Percentiles rank a stretch among this genome's conserved stretches.
Conservation (phyloP, 2,797 vertebrate species). For the Scolopax bukidnonensis region DNA sequence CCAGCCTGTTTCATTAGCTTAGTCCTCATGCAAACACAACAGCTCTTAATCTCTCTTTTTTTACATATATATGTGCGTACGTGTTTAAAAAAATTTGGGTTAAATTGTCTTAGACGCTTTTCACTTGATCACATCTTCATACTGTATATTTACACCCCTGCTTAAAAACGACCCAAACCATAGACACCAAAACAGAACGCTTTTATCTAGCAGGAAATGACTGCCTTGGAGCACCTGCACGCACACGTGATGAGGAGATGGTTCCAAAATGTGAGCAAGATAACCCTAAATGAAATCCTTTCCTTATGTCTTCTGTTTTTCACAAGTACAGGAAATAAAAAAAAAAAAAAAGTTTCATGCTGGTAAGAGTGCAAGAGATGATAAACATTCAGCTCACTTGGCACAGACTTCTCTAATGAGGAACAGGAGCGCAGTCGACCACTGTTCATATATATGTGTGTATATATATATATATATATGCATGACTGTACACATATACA, state of each 20-base stretch:
- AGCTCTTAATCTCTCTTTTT: background rate
- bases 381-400: background rate
- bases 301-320: background rate
- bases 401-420: background rate
- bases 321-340: background rate
- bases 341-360: background rate
- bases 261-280: conserved; percentile 18
- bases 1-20: background rate
- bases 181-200: background rate
- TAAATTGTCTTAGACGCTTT: background rate
- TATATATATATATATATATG: accelerated
- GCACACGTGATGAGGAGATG: background rate
- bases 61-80: background rate
- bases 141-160: background rate
- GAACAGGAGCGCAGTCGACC: background rate
- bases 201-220: conserved; percentile 17
- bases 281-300: background rate
- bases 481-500: background rate
- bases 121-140: background rate
- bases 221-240: conserved; percentile 38
- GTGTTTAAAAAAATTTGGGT: background rate
- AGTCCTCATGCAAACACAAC: background rate
- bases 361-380: background rate
- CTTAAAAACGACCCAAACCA: background rate
- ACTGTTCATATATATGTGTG: background rate